phyloP scores from a whole-genome alignment of 2,797 vertebrate genomes.

The Esox lucius region DNA sequence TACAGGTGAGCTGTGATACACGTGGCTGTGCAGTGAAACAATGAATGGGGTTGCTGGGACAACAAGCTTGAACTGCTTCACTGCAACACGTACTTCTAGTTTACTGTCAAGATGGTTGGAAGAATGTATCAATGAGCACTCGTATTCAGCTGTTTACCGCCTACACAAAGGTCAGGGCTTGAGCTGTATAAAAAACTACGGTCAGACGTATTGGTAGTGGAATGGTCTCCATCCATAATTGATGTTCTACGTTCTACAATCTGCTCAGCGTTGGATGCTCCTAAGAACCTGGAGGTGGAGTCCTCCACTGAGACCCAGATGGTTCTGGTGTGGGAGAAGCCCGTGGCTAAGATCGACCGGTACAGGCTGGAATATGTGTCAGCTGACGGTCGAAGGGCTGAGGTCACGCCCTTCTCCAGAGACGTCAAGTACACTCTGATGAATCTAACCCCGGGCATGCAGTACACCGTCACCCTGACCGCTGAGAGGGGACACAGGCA shows the following conservation, averaged over 20 bases:
- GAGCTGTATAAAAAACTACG: neutral
- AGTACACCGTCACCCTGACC: conserved; percentile 83
- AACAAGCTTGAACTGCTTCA: too few species aligned
- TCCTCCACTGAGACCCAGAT: conserved; percentile 83
- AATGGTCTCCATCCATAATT: neutral
- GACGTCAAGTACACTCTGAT: conserved; percentile 76
- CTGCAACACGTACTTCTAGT: neutral
- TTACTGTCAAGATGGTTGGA: neutral
- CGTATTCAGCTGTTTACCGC: neutral
- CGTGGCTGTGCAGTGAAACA: neutral
- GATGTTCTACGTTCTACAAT: neutral
- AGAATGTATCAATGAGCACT: neutral
- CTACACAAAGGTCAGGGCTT: neutral
- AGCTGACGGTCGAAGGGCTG: conserved; percentile 70
- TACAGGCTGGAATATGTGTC: conserved; percentile 80
- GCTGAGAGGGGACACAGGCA: conserved; percentile 86
- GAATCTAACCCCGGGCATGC: conserved; percentile 79
- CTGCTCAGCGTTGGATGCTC: conserved; percentile 84
- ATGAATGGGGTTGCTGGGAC: too few species aligned
- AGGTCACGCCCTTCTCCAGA: conserved; percentile 76
- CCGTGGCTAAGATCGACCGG: conserved; percentile 85
- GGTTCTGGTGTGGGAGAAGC: conserved; percentile 82
- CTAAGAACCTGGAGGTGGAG: conserved; percentile 82
- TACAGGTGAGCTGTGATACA: conserved; percentile 83
- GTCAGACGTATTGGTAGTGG: neutral